These are phyloP conservation scores for Drosophila anomalata DNA, from an alignment of 2,888 invertebrate genomes.

Conservation along the genomic window DNA sequence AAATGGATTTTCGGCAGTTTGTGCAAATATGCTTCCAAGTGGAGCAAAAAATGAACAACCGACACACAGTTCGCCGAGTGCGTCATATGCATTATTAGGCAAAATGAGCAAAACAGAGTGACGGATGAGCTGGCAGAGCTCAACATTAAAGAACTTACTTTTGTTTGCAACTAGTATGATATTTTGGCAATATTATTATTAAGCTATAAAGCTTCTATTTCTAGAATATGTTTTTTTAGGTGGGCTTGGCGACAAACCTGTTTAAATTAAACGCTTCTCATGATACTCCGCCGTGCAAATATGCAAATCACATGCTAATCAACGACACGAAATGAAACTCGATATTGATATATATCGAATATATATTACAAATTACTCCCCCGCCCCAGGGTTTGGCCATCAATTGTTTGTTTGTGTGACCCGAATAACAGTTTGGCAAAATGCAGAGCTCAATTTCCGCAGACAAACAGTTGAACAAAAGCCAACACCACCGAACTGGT, in stretches of 20 bases:
- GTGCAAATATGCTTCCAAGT: conserved; percentile 61
- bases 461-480: conserved; percentile 57
- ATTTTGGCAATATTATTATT: neutral
- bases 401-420: conserved; percentile 52
- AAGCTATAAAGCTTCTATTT: neutral
- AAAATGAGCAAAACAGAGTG: conserved; percentile 13
- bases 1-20: conserved; percentile 65
- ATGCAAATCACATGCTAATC: conserved; percentile 42
- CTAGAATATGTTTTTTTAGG: neutral
- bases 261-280: neutral
- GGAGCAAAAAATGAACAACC: conserved; percentile 33
- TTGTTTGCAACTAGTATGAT: neutral
- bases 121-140: neutral
- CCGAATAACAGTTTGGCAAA: conserved; percentile 55
- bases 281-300: conserved; percentile 4
- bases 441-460: conserved; percentile 58
- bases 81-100: conserved; percentile 17
- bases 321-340: conserved; percentile 21
- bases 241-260: neutral
- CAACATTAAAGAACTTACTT: neutral
- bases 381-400: conserved; percentile 15
- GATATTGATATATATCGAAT: conserved; percentile 23
- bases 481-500: conserved; percentile 24
- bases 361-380: conserved; percentile 27
- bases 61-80: conserved; percentile 19